phyloP scores from a whole-genome alignment of 2,113 vertebrate genomes.

The Corvus moneduloides region DNA sequence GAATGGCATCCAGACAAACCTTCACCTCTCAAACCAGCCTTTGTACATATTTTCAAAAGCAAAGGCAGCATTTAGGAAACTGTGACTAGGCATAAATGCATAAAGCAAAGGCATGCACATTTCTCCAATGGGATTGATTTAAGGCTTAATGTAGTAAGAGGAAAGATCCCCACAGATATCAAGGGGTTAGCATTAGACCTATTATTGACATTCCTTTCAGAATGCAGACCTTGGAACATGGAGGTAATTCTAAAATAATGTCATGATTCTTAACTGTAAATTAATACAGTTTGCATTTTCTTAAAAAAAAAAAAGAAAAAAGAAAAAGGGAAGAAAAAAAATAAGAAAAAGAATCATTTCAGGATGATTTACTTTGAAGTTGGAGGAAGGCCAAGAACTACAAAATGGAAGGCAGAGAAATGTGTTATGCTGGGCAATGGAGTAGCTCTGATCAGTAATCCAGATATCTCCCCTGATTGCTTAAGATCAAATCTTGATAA shows the following conservation, averaged over 20 bases:
- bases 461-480: constrained; percentile 10
- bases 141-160: not conserved
- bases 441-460: constrained; percentile 38
- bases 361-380: not conserved
- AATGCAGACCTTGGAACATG: not conserved
- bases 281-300: not conserved
- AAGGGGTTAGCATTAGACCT: not conserved
- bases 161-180: not conserved
- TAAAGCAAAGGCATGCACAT: not conserved
- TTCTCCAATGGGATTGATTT: not conserved
- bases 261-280: not conserved
- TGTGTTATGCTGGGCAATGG: not conserved
- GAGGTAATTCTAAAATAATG: not conserved
- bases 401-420: constrained; percentile 29
- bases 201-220: not conserved
- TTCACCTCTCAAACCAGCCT: constrained; percentile 15
- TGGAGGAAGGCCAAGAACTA: not conserved
- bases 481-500: constrained; percentile 35
- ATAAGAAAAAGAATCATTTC: not conserved
- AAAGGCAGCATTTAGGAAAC: constrained; percentile 28
- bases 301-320: not conserved
- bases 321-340: rapidly evolving
- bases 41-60: constrained; percentile 37
- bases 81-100: constrained; percentile 27
- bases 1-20: constrained; percentile 69